Conservation (phyloP, 2,888 invertebrate genomes). For the Peribatodes rhomboidaria region DNA sequence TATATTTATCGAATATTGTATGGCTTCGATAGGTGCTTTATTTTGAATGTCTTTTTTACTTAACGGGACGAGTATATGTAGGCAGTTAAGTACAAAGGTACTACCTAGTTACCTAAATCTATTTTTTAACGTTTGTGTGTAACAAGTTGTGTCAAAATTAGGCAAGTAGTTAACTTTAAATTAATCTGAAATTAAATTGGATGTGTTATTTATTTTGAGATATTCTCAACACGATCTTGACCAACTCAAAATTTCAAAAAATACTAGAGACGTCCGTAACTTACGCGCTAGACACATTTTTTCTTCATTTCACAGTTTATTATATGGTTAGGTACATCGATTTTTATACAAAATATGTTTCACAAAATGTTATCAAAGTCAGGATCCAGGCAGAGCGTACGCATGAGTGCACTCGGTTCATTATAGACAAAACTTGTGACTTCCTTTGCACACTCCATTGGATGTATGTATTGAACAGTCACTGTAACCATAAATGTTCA, state of each 20-base stretch:
- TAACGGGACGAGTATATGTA: too few relatives aligned
- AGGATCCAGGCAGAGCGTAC: slow-evolving; percentile 29
- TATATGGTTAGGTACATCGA: neutral
- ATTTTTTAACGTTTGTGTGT: too few relatives aligned
- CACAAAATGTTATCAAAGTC: neutral
- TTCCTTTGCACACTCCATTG: slow-evolving; percentile 67
- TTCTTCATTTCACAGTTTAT: neutral
- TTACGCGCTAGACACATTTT: neutral
- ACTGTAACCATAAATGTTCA: neutral
- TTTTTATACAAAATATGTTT: neutral
- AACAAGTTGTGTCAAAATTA: too few relatives aligned
- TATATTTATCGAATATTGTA: too few relatives aligned
- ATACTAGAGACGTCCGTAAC: too few relatives aligned
- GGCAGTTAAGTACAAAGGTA: too few relatives aligned
- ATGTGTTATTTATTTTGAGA: neutral
- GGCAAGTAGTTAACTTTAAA: too few relatives aligned
- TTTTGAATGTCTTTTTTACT: too few relatives aligned
- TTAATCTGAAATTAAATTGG: too few relatives aligned
- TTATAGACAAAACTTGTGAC: slow-evolving; percentile 69
- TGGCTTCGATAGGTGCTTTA: too few relatives aligned
- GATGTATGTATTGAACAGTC: slow-evolving; percentile 12
- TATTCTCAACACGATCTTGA: neutral
- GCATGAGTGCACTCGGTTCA: slow-evolving; percentile 61
- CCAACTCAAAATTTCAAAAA: neutral
- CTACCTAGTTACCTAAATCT: too few relatives aligned